Conservation (phyloP, 2,797 vertebrate species). For the Capromys pilorides region DNA sequence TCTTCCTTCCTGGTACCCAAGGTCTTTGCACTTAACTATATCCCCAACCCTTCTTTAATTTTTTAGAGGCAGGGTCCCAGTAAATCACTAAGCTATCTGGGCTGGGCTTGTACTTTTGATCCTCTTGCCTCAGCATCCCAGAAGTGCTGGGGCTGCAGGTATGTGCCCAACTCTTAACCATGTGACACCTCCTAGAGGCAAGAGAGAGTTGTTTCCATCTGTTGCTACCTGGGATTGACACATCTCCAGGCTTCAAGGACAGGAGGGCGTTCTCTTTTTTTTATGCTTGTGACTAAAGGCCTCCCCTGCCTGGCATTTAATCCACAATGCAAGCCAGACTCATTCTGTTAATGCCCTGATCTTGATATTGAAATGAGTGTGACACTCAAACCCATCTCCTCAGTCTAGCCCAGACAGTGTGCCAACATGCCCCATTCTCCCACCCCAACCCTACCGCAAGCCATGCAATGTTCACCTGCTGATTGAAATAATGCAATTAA, state of each 20-base stretch:
- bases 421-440: background rate
- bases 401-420: conserved; percentile 17
- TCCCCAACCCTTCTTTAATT: background rate
- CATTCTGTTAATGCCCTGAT: conserved; percentile 56
- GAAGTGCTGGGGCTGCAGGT: background rate
- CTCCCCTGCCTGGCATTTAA: background rate
- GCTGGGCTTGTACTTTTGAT: background rate
- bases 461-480: conserved; percentile 49
- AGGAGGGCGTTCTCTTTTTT: background rate
- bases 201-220: background rate
- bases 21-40: background rate
- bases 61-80: background rate
- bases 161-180: background rate
- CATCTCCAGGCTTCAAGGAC: background rate
- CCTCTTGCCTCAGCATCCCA: background rate
- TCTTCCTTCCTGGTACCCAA: background rate
- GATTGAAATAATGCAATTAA: conserved; percentile 75
- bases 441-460: background rate
- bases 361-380: conserved; percentile 55
- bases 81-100: background rate
- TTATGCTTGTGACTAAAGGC: background rate
- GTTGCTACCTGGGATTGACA: background rate
- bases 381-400: conserved; percentile 39
- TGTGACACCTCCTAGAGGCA: background rate
- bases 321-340: conserved; percentile 25